Percentiles rank a stretch among this genome's conserved stretches.
Conservation (phyloP, 1,140 invertebrate species). For the Eumeta japonica region DNA sequence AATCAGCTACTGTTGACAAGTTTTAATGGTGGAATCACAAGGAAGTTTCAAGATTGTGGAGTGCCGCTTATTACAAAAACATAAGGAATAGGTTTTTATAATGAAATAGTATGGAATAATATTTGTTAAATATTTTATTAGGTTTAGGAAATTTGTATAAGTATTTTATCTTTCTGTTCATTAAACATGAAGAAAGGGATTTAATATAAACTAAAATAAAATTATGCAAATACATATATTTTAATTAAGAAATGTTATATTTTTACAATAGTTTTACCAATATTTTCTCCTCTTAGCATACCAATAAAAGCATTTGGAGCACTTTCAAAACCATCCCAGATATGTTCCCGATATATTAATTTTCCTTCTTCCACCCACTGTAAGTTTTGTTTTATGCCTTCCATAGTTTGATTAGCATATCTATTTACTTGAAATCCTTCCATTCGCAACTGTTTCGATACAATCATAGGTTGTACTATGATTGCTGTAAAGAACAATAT, state of each 20-base stretch:
- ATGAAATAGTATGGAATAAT: too few species aligned
- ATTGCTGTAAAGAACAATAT: constrained; percentile 30
- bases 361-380: constrained; percentile 62
- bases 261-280: constrained; percentile 66
- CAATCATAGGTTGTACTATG: constrained; percentile 50
- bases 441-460: constrained; percentile 60
- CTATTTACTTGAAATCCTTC: constrained; percentile 61
- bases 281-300: constrained; percentile 63
- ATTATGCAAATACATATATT: too few species aligned
- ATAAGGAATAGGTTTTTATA: too few species aligned
- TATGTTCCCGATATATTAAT: constrained; percentile 62
- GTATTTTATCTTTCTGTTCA: too few species aligned
- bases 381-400: constrained; percentile 61
- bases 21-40: too few species aligned
- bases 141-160: too few species aligned
- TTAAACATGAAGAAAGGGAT: too few species aligned
- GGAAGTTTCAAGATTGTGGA: too few species aligned
- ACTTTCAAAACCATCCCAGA: constrained; percentile 66
- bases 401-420: constrained; percentile 52
- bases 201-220: too few species aligned
- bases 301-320: constrained; percentile 64
- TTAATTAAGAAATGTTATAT: constrained; percentile 17
- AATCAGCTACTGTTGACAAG: too few species aligned
- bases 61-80: too few species aligned
- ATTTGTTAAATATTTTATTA: too few species aligned